phyloP scores from a whole-genome alignment of 1,140 invertebrate genomes.

The Gryllus bimaculatus region DNA sequence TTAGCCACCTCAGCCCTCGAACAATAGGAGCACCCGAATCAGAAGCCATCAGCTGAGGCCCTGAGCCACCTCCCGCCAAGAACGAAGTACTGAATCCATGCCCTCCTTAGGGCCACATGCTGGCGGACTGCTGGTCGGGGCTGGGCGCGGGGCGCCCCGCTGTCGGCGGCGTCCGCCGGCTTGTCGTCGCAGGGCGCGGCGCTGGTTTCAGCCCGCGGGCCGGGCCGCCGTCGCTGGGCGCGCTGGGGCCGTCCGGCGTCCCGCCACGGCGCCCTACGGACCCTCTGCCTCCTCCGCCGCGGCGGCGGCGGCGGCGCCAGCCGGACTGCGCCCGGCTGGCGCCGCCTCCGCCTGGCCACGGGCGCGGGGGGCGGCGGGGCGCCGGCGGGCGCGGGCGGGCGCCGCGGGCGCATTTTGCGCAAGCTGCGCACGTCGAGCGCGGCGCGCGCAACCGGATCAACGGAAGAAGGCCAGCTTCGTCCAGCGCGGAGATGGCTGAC shows the following conservation, averaged over 20 bases:
- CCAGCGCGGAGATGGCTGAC: slow-evolving; percentile 25
- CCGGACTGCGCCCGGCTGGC: slow-evolving; percentile 3
- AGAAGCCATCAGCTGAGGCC: background rate
- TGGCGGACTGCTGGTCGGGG: slow-evolving; percentile 35
- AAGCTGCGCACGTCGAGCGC: slow-evolving; percentile 23
- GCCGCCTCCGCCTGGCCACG: background rate
- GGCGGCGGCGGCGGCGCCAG: too few relatives aligned
- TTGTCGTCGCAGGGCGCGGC: background rate
- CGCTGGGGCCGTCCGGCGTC: background rate
- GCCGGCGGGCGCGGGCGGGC: slow-evolving; percentile 20
- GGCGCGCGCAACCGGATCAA: slow-evolving; percentile 19
- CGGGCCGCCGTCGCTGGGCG: background rate
- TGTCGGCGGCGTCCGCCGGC: background rate
- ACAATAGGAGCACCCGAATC: slow-evolving; percentile 21
- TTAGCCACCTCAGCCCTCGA: too few relatives aligned
- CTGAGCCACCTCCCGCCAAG: too few relatives aligned
- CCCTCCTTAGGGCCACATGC: slow-evolving; percentile 38
- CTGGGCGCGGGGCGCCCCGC: slow-evolving; percentile 22
- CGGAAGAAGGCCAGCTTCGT: slow-evolving; percentile 26
- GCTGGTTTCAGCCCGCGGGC: too few relatives aligned
- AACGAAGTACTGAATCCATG: slow-evolving; percentile 26
- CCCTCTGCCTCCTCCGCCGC: slow-evolving; percentile 17
- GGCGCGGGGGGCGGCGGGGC: slow-evolving; percentile 7
- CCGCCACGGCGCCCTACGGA: slow-evolving; percentile 12
- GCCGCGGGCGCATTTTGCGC: slow-evolving; percentile 24